Base-by-base conservation (phyloP, 1,140 invertebrate genomes). In the Atta cephalotes region DNA sequence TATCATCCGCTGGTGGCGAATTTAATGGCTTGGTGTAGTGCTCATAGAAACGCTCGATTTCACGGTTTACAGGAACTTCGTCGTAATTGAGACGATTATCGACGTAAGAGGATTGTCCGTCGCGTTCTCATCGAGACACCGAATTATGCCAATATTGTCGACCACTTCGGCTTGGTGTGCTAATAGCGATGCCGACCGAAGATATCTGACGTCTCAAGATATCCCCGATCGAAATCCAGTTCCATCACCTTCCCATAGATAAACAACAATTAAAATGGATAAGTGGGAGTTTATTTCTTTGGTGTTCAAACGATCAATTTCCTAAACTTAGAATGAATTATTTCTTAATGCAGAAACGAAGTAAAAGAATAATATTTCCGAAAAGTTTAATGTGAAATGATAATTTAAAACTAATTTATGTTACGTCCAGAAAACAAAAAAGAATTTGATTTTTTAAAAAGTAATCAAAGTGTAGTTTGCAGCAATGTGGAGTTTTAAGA, bases 41-140 rank as follows among this genome's bases (percentile, higher is more conserved):
- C 45, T 49, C 31, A 76, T 78, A 80, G 87, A 71, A 39, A 53
- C 60, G 56, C 31, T 77, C 74, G 80, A 91, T 90, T 90, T 68
- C 49, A 84, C 66, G 82, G 65, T 88, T 90, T 88, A 76, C 89
- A 76, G 82, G 49, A 68, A 51, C 86, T 88, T 21, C 45, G 53
- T 58, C 60, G 60, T 85, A 90, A 87, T 90, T 85, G 79, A 71
- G 76, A 74, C 81, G 79, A 90, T 85, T 60, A 85, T 88, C 85
- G 76, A 62, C 78, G 71, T 84, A 88, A 88, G 66, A 86, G 76
- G 86, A 90, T 81, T 86, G 68, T 78, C 80, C 68, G 45, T 81
- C 74, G 74, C 70, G 65, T 81, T 63, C 63, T 86, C 68, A 86
- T 89, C 80, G 88, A 89, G 77, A 86, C 77, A 51, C 63, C 80